Conservation (phyloP, 2,797 vertebrate genomes). For the Sitta carolinensis region DNA sequence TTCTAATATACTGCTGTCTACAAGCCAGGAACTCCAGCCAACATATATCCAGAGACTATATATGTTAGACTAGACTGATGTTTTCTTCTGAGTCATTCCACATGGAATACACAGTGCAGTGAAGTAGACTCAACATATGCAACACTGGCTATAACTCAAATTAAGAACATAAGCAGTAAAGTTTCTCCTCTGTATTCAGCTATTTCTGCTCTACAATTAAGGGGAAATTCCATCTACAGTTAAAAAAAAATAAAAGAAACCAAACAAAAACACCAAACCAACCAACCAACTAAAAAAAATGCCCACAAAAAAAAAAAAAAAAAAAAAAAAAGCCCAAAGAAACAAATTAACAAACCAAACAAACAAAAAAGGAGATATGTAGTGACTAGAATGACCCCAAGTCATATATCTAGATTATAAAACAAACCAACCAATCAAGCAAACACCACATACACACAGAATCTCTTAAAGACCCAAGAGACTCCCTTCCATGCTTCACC, state of each 20-base stretch:
- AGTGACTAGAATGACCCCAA: neutral
- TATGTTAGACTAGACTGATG: neutral
- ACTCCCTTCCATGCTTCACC: neutral
- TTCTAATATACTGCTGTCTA: neutral
- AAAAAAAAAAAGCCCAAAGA: neutral
- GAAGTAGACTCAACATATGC: neutral
- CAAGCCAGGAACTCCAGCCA: neutral
- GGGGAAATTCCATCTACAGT: neutral
- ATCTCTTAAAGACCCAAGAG: neutral
- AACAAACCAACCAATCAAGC: neutral
- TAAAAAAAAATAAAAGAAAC: neutral
- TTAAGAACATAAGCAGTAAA: neutral
- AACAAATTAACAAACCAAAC: neutral
- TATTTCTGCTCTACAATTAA: neutral
- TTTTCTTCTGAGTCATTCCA: neutral
- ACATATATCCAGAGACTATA: neutral
- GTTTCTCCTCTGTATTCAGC: neutral
- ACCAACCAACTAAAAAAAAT: neutral
- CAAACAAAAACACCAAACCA: neutral
- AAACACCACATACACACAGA: neutral
- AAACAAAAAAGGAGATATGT: neutral
- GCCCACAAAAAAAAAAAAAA: neutral
- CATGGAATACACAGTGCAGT: neutral
- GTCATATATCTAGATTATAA: neutral
- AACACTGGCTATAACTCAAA: neutral